phyloP scores from a whole-genome alignment of 64 coral and sea anemone species.

The Cladopsammia gracilis region DNA sequence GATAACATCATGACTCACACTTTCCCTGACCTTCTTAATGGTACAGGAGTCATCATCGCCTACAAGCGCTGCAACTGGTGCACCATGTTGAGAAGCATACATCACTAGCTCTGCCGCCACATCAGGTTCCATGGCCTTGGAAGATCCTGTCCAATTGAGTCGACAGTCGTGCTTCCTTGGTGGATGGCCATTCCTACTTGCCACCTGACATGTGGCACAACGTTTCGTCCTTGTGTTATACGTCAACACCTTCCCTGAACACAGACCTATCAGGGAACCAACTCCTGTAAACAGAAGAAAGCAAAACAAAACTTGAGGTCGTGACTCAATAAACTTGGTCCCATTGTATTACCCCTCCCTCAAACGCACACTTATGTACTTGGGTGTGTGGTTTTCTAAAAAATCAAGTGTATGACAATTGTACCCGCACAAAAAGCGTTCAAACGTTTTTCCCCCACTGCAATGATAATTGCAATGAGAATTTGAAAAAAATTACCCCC shows the following conservation, averaged over 20 bases:
- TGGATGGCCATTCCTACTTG: constrained; percentile 14
- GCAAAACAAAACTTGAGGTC: not conserved
- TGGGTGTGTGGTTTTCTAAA: too few relatives aligned
- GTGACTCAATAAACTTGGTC: too few relatives aligned
- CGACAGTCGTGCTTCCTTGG: constrained; percentile 56
- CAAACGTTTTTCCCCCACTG: too few relatives aligned
- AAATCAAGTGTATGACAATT: too few relatives aligned
- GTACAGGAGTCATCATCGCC: constrained; percentile 63
- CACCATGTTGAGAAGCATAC: not conserved
- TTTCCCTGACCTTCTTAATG: constrained; percentile 61
- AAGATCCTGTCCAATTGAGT: constrained; percentile 56
- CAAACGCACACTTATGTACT: too few relatives aligned
- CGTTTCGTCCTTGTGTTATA: constrained; percentile 55
- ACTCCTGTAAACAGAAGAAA: constrained; percentile 39
- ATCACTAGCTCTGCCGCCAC: constrained; percentile 15
- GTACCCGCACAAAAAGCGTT: too few relatives aligned
- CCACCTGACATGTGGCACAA: constrained; percentile 44
- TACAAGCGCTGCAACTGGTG: constrained; percentile 15
- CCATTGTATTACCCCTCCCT: too few relatives aligned
- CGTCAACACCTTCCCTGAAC: constrained; percentile 33
- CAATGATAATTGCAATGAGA: too few relatives aligned
- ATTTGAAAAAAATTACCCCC: too few relatives aligned
- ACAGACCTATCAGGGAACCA: constrained; percentile 55
- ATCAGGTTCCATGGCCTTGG: constrained; percentile 65
- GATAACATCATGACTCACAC: constrained; percentile 14